Percentiles rank a stretch among this genome's conserved stretches.
Conservation (phyloP, 2,113 vertebrate genomes). For the Guaruba guarouba region DNA sequence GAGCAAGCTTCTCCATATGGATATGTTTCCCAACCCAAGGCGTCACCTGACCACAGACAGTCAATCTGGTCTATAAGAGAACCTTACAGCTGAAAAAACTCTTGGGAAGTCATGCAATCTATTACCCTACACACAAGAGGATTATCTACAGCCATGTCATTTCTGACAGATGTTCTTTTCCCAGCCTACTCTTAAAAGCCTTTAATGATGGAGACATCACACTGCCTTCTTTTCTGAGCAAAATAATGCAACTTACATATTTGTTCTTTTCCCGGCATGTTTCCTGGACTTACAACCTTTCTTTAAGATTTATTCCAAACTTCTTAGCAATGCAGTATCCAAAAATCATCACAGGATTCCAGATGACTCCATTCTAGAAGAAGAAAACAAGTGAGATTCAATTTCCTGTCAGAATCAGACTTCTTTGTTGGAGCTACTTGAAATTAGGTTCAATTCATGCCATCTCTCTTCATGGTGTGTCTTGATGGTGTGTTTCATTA, state of each 20-base stretch:
- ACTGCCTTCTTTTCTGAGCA: neutral
- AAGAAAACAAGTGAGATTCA: neutral
- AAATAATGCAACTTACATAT: neutral
- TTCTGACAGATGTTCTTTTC: slow-evolving; percentile 30
- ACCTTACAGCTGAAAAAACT: slow-evolving; percentile 10
- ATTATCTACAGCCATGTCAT: slow-evolving; percentile 21
- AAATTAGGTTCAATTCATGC: neutral
- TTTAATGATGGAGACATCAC: slow-evolving; percentile 6
- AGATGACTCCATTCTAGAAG: neutral
- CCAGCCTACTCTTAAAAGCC: slow-evolving; percentile 4
- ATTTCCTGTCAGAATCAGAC: neutral
- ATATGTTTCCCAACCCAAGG: neutral
- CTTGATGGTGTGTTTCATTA: neutral
- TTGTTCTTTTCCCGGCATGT: neutral
- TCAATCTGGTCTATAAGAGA: neutral
- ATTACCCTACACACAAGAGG: neutral
- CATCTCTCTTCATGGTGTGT: neutral
- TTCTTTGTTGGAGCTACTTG: neutral
- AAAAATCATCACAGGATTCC: neutral
- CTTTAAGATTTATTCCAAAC: neutral
- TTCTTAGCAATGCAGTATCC: neutral
- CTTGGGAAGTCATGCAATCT: slow-evolving; percentile 7
- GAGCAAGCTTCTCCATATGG: neutral
- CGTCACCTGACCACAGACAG: neutral
- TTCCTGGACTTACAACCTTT: neutral